These are phyloP conservation scores for Manis crassicaudata DNA, from an alignment of 2,797 vertebrate genomes.

Conservation along the genomic window DNA sequence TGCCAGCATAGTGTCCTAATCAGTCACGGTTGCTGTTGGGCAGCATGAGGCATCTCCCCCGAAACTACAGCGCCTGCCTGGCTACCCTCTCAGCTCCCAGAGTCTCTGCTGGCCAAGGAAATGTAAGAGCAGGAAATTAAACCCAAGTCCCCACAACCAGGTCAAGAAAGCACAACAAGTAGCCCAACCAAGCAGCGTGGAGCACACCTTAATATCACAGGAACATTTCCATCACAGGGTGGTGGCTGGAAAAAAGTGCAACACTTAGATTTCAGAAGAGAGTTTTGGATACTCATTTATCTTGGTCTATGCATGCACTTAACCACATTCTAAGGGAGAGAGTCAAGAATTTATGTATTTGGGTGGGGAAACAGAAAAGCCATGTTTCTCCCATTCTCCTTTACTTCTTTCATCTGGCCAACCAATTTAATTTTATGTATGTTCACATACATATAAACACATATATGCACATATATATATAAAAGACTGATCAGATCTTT, in stretches of 20 bases:
- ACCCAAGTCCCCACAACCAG: neutral
- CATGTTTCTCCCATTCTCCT: neutral
- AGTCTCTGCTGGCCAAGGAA: neutral
- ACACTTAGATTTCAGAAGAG: neutral
- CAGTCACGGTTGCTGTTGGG: neutral
- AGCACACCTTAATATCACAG: neutral
- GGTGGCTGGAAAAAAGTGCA: neutral
- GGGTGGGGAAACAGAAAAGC: neutral
- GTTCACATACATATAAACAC: neutral
- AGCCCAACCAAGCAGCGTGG: neutral
- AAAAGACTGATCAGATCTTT: neutral
- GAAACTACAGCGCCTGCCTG: neutral
- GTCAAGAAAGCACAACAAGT: neutral
- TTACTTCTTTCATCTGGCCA: neutral
- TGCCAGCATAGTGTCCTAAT: neutral
- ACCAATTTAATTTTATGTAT: neutral
- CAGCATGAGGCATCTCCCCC: neutral
- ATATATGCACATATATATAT: neutral
- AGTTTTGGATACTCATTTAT: neutral
- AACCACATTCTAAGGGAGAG: neutral
- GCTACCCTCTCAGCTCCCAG: neutral
- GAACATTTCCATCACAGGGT: neutral
- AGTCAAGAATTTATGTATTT: neutral
- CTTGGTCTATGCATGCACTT: neutral
- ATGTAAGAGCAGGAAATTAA: constrained; percentile 49